Conservation (phyloP, 2,113 vertebrate genomes). For the Naja naja region DNA sequence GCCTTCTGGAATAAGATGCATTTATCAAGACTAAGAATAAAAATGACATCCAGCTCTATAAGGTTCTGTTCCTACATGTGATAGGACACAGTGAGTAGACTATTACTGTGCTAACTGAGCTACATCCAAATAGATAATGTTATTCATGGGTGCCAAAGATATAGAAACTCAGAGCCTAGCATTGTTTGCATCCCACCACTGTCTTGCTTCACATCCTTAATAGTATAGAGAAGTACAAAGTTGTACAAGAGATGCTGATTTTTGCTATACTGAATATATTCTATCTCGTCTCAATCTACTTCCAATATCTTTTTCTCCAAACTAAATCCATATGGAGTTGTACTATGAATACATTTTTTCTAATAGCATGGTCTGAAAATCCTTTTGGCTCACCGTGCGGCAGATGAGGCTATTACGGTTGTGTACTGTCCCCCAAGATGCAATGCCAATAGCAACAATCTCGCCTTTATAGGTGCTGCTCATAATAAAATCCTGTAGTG, state of each 20-base stretch:
- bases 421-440: constrained; percentile 91
- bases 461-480: constrained; percentile 74
- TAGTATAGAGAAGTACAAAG: background rate
- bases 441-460: constrained; percentile 89
- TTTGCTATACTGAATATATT: background rate
- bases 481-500: constrained; percentile 81
- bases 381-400: constrained; percentile 61
- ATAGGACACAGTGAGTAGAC: background rate
- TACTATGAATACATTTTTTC: background rate
- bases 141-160: background rate
- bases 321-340: background rate
- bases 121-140: background rate
- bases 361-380: background rate
- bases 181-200: background rate
- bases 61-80: background rate
- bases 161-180: background rate
- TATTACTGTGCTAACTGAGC: background rate
- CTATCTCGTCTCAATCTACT: background rate
- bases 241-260: background rate
- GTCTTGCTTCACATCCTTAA: background rate
- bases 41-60: background rate
- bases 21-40: background rate
- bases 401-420: constrained; percentile 76
- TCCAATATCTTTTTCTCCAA: background rate
- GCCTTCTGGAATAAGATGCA: background rate